Percentiles rank a stretch among this genome's conserved stretches.
Conservation (phyloP, 2,797 vertebrate species). For the Lemur catta region DNA sequence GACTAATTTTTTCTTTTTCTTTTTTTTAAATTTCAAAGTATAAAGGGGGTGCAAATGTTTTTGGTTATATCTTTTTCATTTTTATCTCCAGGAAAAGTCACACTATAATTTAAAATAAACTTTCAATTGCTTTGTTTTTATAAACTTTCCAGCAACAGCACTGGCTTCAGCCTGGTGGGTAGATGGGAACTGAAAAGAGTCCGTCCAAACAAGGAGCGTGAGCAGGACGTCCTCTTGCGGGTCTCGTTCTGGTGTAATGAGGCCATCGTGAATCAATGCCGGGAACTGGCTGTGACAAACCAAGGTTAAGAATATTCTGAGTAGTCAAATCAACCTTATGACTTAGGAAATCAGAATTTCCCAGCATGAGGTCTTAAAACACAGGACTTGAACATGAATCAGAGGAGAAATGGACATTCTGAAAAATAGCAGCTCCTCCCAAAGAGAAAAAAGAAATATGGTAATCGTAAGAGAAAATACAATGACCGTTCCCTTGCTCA, state of each 20-base stretch:
- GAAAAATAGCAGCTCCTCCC: not conserved
- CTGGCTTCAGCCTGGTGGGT: not conserved
- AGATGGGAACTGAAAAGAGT: not conserved
- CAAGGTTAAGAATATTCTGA: constrained; percentile 20
- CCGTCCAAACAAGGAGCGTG: not conserved
- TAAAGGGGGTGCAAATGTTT: no score
- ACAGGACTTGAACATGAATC: constrained; percentile 55
- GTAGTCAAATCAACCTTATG: constrained; percentile 20
- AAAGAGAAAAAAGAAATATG: not conserved
- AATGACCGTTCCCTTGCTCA: not conserved
- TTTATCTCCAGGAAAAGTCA: not conserved
- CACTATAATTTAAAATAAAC: not conserved
- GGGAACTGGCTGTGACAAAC: constrained; percentile 29
- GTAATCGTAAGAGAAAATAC: not conserved
- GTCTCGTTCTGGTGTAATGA: constrained; percentile 20
- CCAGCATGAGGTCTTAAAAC: constrained; percentile 52
- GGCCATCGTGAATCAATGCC: constrained; percentile 45
- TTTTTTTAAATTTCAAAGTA: no score
- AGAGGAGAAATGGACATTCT: not conserved
- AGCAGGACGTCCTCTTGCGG: not conserved
- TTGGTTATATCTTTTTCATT: not conserved
- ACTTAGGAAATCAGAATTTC: constrained; percentile 62
- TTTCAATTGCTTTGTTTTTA: not conserved
- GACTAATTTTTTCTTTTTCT: not conserved
- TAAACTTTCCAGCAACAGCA: not conserved